phyloP scores from a whole-genome alignment of 2,797 vertebrate species.

The Chromobotia macracanthus region DNA sequence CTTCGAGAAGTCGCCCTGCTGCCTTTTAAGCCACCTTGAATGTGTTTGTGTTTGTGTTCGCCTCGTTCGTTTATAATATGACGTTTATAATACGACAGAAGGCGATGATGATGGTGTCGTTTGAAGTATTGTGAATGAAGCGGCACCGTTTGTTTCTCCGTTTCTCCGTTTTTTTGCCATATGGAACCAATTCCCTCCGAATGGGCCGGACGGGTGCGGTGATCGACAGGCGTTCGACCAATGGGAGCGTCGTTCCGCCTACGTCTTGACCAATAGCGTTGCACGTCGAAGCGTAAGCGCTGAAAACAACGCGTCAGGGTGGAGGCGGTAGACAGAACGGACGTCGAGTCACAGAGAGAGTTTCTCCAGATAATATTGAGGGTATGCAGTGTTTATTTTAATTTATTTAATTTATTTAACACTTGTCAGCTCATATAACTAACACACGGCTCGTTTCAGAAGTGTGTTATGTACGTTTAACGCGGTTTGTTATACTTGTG shows the following conservation, averaged over 20 bases:
- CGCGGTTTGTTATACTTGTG: not conserved
- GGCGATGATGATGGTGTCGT: no score
- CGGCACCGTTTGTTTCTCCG: no score
- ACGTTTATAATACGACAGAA: not conserved
- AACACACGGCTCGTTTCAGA: not conserved
- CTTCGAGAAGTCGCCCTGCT: not conserved
- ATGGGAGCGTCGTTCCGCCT: constrained; percentile 23
- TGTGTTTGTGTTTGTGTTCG: not conserved
- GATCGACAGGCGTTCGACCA: constrained; percentile 51
- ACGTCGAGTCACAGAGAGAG: not conserved
- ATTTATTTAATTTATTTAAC: not conserved
- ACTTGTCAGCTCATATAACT: not conserved
- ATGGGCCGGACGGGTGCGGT: not conserved
- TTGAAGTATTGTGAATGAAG: no score
- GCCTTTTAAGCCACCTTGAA: not conserved
- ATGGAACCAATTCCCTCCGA: not conserved
- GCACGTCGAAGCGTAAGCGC: not conserved
- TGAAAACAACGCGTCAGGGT: constrained; percentile 17
- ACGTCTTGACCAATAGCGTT: constrained; percentile 47
- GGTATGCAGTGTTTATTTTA: constrained; percentile 15
- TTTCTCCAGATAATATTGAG: constrained; percentile 3
- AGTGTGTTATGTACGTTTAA: not conserved
- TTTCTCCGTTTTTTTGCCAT: not conserved
- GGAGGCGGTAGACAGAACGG: not conserved
- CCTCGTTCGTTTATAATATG: not conserved